phyloP scores from a whole-genome alignment of 2,797 vertebrate genomes.

The Rhabdophis nuchalis region DNA sequence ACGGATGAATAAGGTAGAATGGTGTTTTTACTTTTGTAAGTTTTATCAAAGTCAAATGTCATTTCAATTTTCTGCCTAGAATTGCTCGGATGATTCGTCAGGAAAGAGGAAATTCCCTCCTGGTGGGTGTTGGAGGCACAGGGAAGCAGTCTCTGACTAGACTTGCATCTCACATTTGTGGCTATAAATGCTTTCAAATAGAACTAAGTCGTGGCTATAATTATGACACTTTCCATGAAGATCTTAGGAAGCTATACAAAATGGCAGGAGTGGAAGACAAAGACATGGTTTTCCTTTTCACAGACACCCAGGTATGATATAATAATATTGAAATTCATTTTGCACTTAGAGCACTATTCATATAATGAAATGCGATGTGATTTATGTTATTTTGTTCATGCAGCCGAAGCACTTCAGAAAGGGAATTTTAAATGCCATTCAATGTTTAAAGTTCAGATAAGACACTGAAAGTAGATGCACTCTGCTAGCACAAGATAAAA shows the following conservation, averaged over 20 bases:
- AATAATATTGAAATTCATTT: neutral
- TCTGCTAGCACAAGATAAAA: neutral
- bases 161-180: slow-evolving; percentile 82
- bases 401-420: neutral
- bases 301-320: slow-evolving; percentile 81
- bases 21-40: neutral
- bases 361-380: neutral
- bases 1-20: neutral
- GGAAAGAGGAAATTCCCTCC: slow-evolving; percentile 85
- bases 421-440: neutral
- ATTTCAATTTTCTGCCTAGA: slow-evolving; percentile 58
- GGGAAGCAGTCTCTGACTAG: slow-evolving; percentile 87
- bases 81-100: slow-evolving; percentile 87
- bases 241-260: slow-evolving; percentile 82
- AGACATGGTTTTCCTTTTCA: slow-evolving; percentile 88
- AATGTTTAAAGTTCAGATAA: neutral
- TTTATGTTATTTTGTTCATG: neutral
- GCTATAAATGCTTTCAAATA: slow-evolving; percentile 83
- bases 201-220: slow-evolving; percentile 84
- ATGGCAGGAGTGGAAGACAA: slow-evolving; percentile 83
- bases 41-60: neutral
- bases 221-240: slow-evolving; percentile 87
- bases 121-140: slow-evolving; percentile 87
- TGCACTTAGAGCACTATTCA: neutral
- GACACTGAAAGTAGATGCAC: neutral